Base-by-base conservation (phyloP, 2,113 vertebrate genomes). In the Cavia aperea region DNA sequence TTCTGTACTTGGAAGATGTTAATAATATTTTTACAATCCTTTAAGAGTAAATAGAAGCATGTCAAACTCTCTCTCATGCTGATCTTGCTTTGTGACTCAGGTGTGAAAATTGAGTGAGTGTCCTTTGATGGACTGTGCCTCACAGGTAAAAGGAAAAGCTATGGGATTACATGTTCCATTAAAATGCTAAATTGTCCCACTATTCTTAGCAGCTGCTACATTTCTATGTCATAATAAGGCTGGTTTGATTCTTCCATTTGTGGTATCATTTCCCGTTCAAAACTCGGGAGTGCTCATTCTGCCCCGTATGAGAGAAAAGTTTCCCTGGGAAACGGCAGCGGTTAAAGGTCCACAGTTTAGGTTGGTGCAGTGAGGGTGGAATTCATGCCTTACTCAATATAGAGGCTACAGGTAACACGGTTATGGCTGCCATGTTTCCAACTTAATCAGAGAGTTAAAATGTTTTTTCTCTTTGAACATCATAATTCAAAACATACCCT, bases 381-480 rank as follows among this genome's bases (percentile, higher is more conserved):
- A 46, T 43, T 77, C 46, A 18, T 49, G 29, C 58, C 73, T 88
- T 65, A 79, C 75, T 96, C 94, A 63, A 73, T 70, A 43, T 1
- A 36, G 78, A 89, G 86, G 89, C 23, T 56, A 86, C 11, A 70
- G 89, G 86, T 92, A 86, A 72, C 8, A 31, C 1, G 13, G 79
- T 36, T 88, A 39, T 58, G 24, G 81, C 54, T 89, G 94, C 51
- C 49, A 81, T 86, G 39, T 54, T 78, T 73, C 89, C 49, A 91
- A 90, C 73, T 94, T 94, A 92, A 95, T 96, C 92, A 89, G 86
- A 13, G 68, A 86, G 86, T 92, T 78, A 81, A 94, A 94, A 95
- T 92, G 81, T 19, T 56, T 85, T 63, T 92, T 94, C 84, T 90
- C 92, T 95, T 93, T 92, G n/a, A 90, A 88, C 90, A 79, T 73